Evolutionary conservation across 2,888 invertebrate genomes (phyloP), one percentile per base, ranked within the genome.

Genomic region (Pogonocherus hispidulus): DNA sequence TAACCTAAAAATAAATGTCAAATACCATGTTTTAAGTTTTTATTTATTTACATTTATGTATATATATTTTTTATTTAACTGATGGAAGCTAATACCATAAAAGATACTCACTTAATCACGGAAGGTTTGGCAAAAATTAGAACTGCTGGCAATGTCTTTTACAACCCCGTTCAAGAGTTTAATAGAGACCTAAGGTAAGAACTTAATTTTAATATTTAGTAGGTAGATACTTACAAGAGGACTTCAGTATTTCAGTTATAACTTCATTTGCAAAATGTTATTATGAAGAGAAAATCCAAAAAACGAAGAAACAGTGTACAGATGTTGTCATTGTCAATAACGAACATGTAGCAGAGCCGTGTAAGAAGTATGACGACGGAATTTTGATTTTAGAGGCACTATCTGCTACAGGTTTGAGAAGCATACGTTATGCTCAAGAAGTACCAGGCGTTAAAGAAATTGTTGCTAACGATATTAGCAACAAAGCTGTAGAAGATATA

Each of bases 121-220:
- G 97, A 97, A 87, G 96, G 96, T 0, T 88, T 91, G 78, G 95
- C 96, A 0, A 90, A 91, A 82, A 92, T 97, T 70, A 86, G 90
- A 60, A 89, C 94, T 1, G 87, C 88, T 49, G 91, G 92, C 37
- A 92, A 93, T 82, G 97, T 99, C 0, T 99, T 99, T 86, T 99
- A 99, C 83, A 99, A 99, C 86, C 96, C 98, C 0, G 99, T 99
- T 0, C 98, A 98, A 85, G 97, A 99, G 85, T 99, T 99, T 81
- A 99, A 99, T 84, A 89, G 99, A 73, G 99, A 99, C 86, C 87
- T 99, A 56, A 94, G 92, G 88, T 88, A 80, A 67, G 55, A 14
- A 3, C 14, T 19, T 9, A 47, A 18, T 16, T 5, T 2, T 16
- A 41, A n/a, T 3, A 5, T 27, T 22, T 16, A 57, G n/a, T 32